Conservation (phyloP, 1,140 invertebrate genomes). For the Caenorhabditis briggsae region DNA sequence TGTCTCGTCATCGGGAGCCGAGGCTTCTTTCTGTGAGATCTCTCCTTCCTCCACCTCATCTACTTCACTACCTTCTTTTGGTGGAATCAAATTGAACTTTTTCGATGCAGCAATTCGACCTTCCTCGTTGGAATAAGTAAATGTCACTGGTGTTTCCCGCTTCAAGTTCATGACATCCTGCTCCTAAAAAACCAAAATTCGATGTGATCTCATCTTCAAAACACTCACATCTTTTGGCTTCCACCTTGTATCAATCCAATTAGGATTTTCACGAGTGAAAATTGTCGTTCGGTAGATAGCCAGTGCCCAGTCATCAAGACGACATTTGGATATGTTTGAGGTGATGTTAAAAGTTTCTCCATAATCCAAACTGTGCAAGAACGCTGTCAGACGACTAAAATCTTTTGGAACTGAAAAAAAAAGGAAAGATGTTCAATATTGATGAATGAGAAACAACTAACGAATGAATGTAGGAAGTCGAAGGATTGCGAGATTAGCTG, state of each 20-base stretch:
- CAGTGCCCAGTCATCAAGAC: neutral
- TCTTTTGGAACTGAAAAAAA: conserved; percentile 39
- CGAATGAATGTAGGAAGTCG: conserved; percentile 15
- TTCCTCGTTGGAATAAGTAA: neutral
- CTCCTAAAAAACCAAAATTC: neutral
- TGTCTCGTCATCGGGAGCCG: neutral
- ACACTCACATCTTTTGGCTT: conserved; percentile 5
- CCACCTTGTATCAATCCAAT: conserved; percentile 25
- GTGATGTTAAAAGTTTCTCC: neutral
- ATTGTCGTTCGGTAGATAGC: neutral
- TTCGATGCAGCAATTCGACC: conserved; percentile 1
- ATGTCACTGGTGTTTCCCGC: neutral
- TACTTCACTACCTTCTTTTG: neutral
- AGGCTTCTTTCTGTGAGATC: neutral
- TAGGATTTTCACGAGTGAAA: neutral
- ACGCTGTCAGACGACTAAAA: conserved; percentile 17
- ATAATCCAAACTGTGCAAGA: conserved; percentile 20
- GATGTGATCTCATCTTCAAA: no score
- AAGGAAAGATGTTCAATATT: neutral
- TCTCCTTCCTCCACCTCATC: neutral
- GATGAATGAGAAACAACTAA: neutral
- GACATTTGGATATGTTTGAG: neutral
- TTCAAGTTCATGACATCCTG: neutral
- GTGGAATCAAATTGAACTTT: neutral
- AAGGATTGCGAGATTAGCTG: conserved; percentile 54